Percentiles rank a stretch among this genome's conserved stretches.
phyloP scores from a whole-genome alignment of 1,140 invertebrate genomes.

The Drosophila lacertosa region DNA sequence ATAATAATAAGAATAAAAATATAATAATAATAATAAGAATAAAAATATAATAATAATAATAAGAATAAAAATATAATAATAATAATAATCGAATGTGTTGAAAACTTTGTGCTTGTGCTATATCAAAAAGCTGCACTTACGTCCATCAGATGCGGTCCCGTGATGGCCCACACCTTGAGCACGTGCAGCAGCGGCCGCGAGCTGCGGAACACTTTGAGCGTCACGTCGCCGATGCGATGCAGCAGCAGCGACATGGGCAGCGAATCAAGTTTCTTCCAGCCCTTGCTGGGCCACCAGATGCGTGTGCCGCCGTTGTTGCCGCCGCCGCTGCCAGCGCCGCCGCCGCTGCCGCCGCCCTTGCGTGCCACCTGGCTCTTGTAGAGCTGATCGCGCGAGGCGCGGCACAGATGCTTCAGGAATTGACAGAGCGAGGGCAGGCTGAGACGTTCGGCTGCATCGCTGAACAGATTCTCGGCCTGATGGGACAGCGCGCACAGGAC shows the following conservation, averaged over 20 bases:
- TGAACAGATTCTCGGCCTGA: conserved; percentile 93
- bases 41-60: too few relatives aligned
- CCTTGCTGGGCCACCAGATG: conserved; percentile 83
- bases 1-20: too few relatives aligned
- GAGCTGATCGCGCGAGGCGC: conserved; percentile 91
- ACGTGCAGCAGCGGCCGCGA: conserved; percentile 94
- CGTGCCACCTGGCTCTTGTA: conserved; percentile 85
- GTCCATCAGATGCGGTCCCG: conserved; percentile 96
- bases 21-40: too few relatives aligned
- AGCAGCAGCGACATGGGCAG: conserved; percentile 87
- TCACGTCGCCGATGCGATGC: conserved; percentile 93
- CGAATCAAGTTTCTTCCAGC: conserved; percentile 84
- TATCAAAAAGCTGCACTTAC: conserved; percentile 85
- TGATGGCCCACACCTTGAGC: conserved; percentile 95
- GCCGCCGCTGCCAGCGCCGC: too few relatives aligned
- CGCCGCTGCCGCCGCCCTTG: conserved; percentile 85
- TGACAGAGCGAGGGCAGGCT: conserved; percentile 92
- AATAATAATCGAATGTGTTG: too few relatives aligned
- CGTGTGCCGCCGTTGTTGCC: conserved; percentile 84
- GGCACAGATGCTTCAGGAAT: conserved; percentile 92
- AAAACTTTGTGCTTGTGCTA: too few relatives aligned
- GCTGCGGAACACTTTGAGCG: conserved; percentile 93
- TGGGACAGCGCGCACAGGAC: conserved; percentile 94
- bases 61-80: conserved; percentile 1
- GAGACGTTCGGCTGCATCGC: conserved; percentile 93